These are phyloP conservation scores for Aphodius granarius DNA, from an alignment of 2,888 invertebrate genomes.

Conservation along the genomic window DNA sequence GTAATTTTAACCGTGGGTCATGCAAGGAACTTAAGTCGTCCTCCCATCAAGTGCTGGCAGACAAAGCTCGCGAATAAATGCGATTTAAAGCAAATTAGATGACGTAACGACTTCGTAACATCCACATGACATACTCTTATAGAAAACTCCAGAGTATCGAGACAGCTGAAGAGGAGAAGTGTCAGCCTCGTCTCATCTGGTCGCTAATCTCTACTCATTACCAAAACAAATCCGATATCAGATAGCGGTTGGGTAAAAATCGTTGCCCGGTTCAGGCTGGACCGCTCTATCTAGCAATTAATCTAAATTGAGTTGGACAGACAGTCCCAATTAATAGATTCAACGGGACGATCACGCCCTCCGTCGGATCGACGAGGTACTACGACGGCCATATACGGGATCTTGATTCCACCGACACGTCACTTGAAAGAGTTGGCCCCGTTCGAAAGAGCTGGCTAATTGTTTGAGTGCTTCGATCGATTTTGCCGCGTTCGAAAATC, in stretches of 20 bases:
- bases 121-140: too few relatives aligned
- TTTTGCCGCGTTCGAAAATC: neutral
- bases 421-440: neutral
- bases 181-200: constrained; percentile 28
- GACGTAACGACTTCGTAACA: too few relatives aligned
- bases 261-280: constrained; percentile 16
- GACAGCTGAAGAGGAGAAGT: too few relatives aligned
- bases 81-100: too few relatives aligned
- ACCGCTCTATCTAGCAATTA: constrained; percentile 46
- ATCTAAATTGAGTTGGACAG: constrained; percentile 51
- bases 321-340: constrained; percentile 50
- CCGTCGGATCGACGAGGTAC: neutral
- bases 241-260: constrained; percentile 31
- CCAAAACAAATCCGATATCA: constrained; percentile 36
- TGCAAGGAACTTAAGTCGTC: too few relatives aligned
- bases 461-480: neutral
- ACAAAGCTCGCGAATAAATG: too few relatives aligned
- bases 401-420: neutral
- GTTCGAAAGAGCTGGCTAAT: neutral
- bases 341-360: constrained; percentile 14
- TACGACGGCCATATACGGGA: neutral
- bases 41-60: too few relatives aligned
- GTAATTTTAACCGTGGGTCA: too few relatives aligned
- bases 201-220: constrained; percentile 35
- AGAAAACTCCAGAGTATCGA: too few relatives aligned